Evolutionary conservation across 2,113 vertebrate genomes (phyloP), one percentile per base, ranked within the genome.

Genomic region (Odontophorus gujanensis): DNA sequence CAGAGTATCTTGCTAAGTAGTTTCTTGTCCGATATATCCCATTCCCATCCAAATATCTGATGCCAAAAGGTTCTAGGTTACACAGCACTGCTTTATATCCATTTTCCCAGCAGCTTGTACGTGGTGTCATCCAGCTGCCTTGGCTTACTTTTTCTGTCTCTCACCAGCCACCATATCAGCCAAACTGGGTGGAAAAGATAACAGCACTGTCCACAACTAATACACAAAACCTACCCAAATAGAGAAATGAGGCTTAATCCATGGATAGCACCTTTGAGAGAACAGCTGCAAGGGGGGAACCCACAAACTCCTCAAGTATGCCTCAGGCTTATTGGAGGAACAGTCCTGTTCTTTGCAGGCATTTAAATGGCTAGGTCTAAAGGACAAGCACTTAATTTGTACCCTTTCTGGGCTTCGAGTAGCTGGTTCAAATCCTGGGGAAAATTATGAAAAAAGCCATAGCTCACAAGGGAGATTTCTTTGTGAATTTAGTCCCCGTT

Each of bases 181-280:
- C 30, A 47, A 55, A 10, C 34, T 47, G 21, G 8, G 32, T 78
- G 48, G 34, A 68, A 38, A 34, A 57, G 14, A 10, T 63, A 59
- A 53, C 38, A 45, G 3, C 69, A 20, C 24, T 65, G 26, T 21
- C 38, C 15, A 21, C 16, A 81, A n/a, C 13, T 45, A 12, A 38
- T 4, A 13, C 0, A 22, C 18, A 51, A 80, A 87, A 1, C 3
- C 15, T 20, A 45, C 30, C 4, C 20, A 48, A 50, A 36, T 0
- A 68, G 38, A 66, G 57, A 85, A 63, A 58, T 5, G 7, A 7
- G 8, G 8, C 25, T 85, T 26, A 24, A 32, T 8, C 12, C 58
- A 36, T 16, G 5, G 8, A 25, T 17, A 43, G 22, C 66, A 28
- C 7, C 26, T 59, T 76, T 59, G 72, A 72, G 40, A 14, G 5